Evolutionary conservation across 1,140 invertebrate genomes (phyloP), one percentile per base, ranked within the genome.

Genomic region (Pteromalus puparum): DNA sequence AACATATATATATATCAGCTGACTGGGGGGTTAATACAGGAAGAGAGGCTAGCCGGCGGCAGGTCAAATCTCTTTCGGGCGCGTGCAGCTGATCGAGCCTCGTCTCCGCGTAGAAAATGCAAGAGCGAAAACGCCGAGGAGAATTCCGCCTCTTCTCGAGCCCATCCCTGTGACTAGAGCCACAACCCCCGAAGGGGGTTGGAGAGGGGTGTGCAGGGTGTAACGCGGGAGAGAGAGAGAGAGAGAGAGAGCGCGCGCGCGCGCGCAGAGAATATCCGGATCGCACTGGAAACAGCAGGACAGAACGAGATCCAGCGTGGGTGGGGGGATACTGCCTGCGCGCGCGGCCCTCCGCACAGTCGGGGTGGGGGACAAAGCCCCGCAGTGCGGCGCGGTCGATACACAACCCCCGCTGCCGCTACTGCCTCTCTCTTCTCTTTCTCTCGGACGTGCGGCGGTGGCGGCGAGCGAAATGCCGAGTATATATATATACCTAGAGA

Each of bases 371-470:
- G 91, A 90, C 90, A 92, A 93, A 93, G 92, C 92, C 92, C 92
- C 90, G 92, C 92, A 93, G 92, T 93, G 92, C 92, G 92, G 91
- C 92, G 91, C 91, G 92, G 90, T 93, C 92, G 92, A 92, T 93
- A 93, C 89, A 90, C 90, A 90, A 88, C 74, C 91, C 90, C 42
- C 75, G 85, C 67, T 73, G 77, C 61, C 86, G 79, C 84, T 87
- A 73, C 82, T 82, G 67, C 86, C 2, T 76, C 38, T 34, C 34
- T 24, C 61, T 61, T 34, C 34, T 24, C 61, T 61, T 61, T 61
- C 53, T 61, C 53, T 42, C 38, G 38, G 38, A 42, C 38, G 3
- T 21, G 12, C 24, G 72, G 28, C n/a, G 48, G 61, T 2, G 48
- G 28, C 24, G 72, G 28, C n/a, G 48, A 77, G 13, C 48, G 48